A percentile compares a stretch with the other conserved stretches of the same genome.
phyloP scores from a whole-genome alignment of 2,888 invertebrate species.

The Apantesis nais region DNA sequence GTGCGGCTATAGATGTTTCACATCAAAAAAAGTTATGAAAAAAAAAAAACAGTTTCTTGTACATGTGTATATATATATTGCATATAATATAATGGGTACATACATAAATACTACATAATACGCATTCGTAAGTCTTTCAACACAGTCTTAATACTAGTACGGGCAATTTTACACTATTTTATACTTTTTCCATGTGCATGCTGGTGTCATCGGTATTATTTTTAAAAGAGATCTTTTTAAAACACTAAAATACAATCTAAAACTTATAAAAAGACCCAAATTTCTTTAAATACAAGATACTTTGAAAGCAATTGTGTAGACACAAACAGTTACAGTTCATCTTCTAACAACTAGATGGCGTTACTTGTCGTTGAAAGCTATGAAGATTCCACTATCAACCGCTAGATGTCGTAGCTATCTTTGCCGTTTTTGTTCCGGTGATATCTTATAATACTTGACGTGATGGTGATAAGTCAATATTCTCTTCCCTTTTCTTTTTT shows the following conservation, averaged over 20 bases:
- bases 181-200: neutral
- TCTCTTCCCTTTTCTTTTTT: neutral
- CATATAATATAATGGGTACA: conserved; percentile 11
- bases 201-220: neutral
- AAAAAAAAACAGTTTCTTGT: neutral
- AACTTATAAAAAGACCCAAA: conserved; percentile 15
- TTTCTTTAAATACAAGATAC: neutral
- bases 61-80: conserved; percentile 14
- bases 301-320: neutral
- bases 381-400: neutral
- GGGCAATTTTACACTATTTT: conserved; percentile 8
- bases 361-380: neutral
- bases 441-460: neutral
- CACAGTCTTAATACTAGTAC: conserved; percentile 14
- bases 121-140: conserved; percentile 18
- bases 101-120: conserved; percentile 16
- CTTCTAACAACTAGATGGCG: neutral
- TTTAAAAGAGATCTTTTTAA: conserved; percentile 49
- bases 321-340: neutral
- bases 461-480: neutral
- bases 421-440: neutral
- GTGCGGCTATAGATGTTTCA: too few relatives aligned
- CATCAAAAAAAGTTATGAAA: neutral
- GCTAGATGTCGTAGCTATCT: conserved; percentile 6
- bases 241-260: conserved; percentile 9